Evolutionary conservation across 2,888 invertebrate species (phyloP).

Genomic region (Ptilodon capucinus): DNA sequence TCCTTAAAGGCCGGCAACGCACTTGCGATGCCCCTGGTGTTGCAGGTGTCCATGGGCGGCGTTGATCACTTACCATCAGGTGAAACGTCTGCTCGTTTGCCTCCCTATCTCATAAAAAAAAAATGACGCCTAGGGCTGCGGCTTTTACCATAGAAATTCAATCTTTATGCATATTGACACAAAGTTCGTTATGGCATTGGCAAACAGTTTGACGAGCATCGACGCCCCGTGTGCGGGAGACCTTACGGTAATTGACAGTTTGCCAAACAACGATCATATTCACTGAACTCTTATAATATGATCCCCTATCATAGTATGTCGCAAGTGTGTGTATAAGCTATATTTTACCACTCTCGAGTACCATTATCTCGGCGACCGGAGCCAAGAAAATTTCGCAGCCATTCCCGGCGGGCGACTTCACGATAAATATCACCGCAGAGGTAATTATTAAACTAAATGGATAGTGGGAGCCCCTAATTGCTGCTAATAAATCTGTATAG

Average conservation of each 20-base stretch:
- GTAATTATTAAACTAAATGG: conserved; percentile 40
- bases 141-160: too few relatives aligned
- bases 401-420: conserved; percentile 13
- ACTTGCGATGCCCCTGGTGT: too few relatives aligned
- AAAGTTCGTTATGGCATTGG: too few relatives aligned
- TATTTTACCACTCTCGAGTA: conserved; percentile 33
- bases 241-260: conserved; percentile 20
- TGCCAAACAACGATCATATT: conserved; percentile 22
- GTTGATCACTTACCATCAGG: too few relatives aligned
- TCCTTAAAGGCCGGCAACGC: too few relatives aligned
- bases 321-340: conserved; percentile 28
- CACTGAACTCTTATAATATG: conserved; percentile 19
- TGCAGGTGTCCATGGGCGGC: too few relatives aligned
- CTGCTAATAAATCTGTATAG: conserved; percentile 37
- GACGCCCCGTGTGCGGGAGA: too few relatives aligned
- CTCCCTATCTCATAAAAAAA: too few relatives aligned
- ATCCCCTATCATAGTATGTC: conserved; percentile 34
- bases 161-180: too few relatives aligned
- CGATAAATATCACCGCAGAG: conserved; percentile 31
- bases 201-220: too few relatives aligned
- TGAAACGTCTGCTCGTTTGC: too few relatives aligned
- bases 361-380: conserved; percentile 34
- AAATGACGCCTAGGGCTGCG: too few relatives aligned
- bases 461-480: conserved; percentile 36
- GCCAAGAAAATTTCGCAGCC: conserved; percentile 38